These are phyloP conservation scores for Drosophila siamana DNA, from an alignment of 2,888 invertebrate species.

Conservation along the genomic window DNA sequence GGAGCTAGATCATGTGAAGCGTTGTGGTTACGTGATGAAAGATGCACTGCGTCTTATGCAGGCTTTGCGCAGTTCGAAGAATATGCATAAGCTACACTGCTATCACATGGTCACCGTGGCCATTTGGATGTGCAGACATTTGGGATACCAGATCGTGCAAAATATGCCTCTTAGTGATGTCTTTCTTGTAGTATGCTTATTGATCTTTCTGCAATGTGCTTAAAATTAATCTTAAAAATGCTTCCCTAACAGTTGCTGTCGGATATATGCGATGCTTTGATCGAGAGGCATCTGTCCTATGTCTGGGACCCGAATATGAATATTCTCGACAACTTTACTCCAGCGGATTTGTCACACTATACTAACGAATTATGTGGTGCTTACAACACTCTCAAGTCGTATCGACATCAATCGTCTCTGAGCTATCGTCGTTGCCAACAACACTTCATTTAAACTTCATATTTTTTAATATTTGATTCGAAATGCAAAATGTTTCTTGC, in stretches of 20 bases:
- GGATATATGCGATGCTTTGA: constrained; percentile 38
- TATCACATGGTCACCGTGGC: constrained; percentile 41
- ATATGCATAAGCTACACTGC: constrained; percentile 30
- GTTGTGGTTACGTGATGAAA: constrained; percentile 35
- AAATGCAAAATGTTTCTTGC: not conserved
- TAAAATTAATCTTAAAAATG: not conserved
- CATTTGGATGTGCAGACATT: constrained; percentile 22
- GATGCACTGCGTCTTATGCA: constrained; percentile 44
- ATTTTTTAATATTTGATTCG: not conserved
- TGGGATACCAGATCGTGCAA: not conserved
- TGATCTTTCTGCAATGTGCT: not conserved
- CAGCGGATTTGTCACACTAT: constrained; percentile 13
- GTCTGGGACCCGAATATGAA: constrained; percentile 53
- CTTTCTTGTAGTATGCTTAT: constrained; percentile 26
- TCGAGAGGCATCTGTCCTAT: constrained; percentile 28
- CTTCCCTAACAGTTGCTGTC: constrained; percentile 49
- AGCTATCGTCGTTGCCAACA: constrained; percentile 14
- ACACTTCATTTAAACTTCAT: constrained; percentile 28
- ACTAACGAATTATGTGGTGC: not conserved
- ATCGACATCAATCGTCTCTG: constrained; percentile 7
- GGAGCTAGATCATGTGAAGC: constrained; percentile 36
- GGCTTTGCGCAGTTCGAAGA: constrained; percentile 33
- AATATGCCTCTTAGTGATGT: constrained; percentile 2
- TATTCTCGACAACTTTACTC: constrained; percentile 19
- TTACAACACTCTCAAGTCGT: constrained; percentile 14